phyloP scores from a whole-genome alignment of 1,140 invertebrate genomes.

The Stegodyphus mimosarum region DNA sequence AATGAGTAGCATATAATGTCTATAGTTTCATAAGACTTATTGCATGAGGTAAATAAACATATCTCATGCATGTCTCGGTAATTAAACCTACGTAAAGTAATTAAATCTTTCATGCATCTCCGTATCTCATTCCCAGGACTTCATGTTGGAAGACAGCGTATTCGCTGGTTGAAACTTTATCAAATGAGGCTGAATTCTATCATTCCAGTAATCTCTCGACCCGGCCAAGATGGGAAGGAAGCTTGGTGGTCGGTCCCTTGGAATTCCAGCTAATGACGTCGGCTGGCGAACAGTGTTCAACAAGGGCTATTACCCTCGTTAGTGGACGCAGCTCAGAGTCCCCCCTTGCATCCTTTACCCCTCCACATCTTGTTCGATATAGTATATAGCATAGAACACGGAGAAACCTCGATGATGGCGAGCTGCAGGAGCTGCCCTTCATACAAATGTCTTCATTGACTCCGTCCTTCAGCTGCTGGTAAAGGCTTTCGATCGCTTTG shows the following conservation, averaged over 20 bases:
- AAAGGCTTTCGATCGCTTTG: constrained; percentile 16
- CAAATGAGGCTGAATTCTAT: too few relatives aligned
- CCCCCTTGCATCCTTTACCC: neutral
- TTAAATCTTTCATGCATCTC: too few relatives aligned
- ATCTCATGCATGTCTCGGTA: too few relatives aligned
- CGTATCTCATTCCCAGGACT: too few relatives aligned
- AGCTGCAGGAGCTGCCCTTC: constrained; percentile 3
- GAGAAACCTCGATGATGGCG: neutral
- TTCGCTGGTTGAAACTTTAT: too few relatives aligned
- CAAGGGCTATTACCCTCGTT: constrained; percentile 58
- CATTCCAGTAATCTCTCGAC: neutral
- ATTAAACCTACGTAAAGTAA: too few relatives aligned
- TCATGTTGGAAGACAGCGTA: too few relatives aligned
- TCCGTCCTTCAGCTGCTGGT: constrained; percentile 3
- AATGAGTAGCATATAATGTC: too few relatives aligned
- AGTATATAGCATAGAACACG: neutral
- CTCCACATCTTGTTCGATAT: neutral
- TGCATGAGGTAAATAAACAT: too few relatives aligned
- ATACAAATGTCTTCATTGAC: constrained; percentile 59
- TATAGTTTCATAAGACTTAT: too few relatives aligned
- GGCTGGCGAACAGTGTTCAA: constrained; percentile 37
- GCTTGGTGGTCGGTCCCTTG: constrained; percentile 15
- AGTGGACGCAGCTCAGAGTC: constrained; percentile 3
- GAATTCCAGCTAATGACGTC: constrained; percentile 49
- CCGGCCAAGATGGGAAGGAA: neutral